phyloP scores from a whole-genome alignment of 2,113 vertebrate species.

The Otis tarda region DNA sequence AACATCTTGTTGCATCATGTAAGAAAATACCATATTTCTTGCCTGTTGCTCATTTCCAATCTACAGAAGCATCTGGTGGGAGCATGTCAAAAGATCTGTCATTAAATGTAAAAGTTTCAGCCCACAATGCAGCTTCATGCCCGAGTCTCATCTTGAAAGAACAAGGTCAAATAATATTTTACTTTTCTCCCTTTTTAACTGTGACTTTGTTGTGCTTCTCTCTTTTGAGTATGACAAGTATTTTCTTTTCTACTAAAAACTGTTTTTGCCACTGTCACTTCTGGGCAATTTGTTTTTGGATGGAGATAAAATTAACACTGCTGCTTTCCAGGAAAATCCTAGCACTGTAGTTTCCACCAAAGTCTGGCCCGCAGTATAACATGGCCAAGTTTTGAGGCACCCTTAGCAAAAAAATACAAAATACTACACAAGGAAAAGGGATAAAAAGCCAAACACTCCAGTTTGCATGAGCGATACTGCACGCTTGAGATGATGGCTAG shows the following conservation, averaged over 20 bases:
- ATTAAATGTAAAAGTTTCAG: conserved; percentile 33
- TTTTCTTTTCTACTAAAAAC: conserved; percentile 7
- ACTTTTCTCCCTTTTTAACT: conserved; percentile 8
- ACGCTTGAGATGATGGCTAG: background rate
- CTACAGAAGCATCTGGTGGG: conserved; percentile 62
- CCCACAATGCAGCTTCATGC: background rate
- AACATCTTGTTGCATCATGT: conserved; percentile 78
- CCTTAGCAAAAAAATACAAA: background rate
- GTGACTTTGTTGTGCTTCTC: background rate
- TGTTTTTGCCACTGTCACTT: background rate
- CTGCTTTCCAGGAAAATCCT: conserved; percentile 27
- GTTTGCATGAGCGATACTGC: background rate
- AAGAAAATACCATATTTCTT: conserved; percentile 72
- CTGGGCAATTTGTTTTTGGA: background rate
- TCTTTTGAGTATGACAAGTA: background rate
- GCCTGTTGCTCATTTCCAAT: conserved; percentile 64
- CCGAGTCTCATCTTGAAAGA: conserved; percentile 1
- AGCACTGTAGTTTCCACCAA: background rate
- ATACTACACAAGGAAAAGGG: background rate
- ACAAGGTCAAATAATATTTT: background rate
- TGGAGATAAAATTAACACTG: conserved; percentile 1
- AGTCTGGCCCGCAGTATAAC: background rate
- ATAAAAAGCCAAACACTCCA: background rate
- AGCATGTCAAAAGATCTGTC: conserved; percentile 57
- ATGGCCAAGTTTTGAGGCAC: background rate